These are phyloP conservation scores for Andinoacara biseriatus DNA, from an alignment of 2,113 vertebrate genomes.

Conservation along the genomic window DNA sequence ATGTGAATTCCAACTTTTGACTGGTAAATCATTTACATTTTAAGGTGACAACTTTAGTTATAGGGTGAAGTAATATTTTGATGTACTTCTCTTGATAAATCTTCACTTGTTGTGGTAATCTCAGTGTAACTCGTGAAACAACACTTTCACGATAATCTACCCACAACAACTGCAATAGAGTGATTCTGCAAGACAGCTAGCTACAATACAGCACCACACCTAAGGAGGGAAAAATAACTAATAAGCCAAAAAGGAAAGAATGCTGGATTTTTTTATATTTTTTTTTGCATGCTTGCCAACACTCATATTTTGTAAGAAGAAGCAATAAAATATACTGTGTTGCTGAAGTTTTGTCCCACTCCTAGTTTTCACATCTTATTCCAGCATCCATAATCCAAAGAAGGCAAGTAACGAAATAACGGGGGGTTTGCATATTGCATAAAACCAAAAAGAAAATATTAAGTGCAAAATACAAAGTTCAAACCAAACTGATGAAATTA, in stretches of 20 bases:
- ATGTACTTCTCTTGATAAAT: neutral
- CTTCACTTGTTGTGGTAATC: neutral
- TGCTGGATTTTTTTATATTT: neutral
- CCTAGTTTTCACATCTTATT: neutral
- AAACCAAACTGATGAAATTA: too few relatives aligned
- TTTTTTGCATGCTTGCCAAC: neutral
- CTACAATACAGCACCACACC: neutral
- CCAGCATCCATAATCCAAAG: neutral
- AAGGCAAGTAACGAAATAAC: neutral
- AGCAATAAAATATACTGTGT: rapidly evolving
- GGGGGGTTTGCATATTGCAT: neutral
- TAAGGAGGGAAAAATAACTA: neutral
- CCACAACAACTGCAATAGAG: neutral
- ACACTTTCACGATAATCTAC: neutral
- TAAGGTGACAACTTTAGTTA: neutral
- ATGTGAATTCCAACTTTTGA: too few relatives aligned
- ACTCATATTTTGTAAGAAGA: neutral
- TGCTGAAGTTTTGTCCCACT: neutral
- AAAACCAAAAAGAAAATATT: neutral
- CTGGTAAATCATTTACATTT: neutral
- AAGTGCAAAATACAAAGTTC: neutral
- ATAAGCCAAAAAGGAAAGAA: neutral
- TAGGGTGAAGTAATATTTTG: neutral
- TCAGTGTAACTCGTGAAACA: neutral
- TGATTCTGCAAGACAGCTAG: neutral